Evolutionary conservation across 2,888 invertebrate species (phyloP).

Genomic region (Perizoma flavofasciatum): DNA sequence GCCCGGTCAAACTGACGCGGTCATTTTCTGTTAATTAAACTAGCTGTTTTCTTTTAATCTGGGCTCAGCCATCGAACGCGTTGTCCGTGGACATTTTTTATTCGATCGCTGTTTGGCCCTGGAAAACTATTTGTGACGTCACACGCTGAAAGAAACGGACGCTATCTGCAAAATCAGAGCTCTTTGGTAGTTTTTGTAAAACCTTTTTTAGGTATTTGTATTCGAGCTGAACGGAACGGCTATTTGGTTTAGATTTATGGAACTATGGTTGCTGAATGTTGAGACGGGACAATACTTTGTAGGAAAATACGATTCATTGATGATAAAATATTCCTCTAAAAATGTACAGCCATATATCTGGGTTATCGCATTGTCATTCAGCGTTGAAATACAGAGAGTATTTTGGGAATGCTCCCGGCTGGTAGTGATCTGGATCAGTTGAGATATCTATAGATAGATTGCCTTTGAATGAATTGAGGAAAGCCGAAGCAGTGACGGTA

Average conservation of each 20-base stretch:
- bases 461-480: too few species aligned
- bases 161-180: conserved; percentile 9
- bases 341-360: too few species aligned
- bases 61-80: conserved; percentile 56
- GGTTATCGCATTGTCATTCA: too few species aligned
- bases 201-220: not conserved
- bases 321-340: too few species aligned
- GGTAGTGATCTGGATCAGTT: too few species aligned
- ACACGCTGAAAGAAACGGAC: conserved; percentile 11
- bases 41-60: conserved; percentile 25
- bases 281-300: too few species aligned
- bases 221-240: conserved; percentile 5
- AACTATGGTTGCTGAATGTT: not conserved
- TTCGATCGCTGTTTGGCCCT: conserved; percentile 37
- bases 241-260: not conserved
- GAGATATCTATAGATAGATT: too few species aligned
- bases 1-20: too few species aligned
- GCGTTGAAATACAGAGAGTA: too few species aligned
- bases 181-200: conserved; percentile 1
- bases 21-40: not conserved
- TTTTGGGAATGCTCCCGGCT: too few species aligned
- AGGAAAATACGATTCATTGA: too few species aligned
- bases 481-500: too few species aligned
- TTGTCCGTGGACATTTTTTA: conserved; percentile 46
- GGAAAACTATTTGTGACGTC: conserved; percentile 35